These are phyloP conservation scores for Holcopasites calliopsidis DNA, from an alignment of 1,140 invertebrate species.

Conservation along the genomic window DNA sequence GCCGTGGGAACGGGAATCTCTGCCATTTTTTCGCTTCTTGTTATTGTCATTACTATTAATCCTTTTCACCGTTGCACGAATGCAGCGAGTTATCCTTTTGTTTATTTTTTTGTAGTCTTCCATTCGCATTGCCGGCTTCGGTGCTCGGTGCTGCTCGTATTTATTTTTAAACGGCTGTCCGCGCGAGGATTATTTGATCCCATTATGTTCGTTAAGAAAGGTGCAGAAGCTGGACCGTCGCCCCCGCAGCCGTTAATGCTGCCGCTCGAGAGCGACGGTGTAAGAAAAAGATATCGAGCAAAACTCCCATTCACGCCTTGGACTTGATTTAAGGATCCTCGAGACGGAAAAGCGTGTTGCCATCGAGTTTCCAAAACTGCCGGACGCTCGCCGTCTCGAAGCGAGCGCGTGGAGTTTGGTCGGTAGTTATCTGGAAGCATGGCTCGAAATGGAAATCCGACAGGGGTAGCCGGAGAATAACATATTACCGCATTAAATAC, in stretches of 20 bases:
- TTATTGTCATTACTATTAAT: not conserved
- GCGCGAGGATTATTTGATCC: slow-evolving; percentile 10
- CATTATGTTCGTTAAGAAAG: slow-evolving; percentile 20
- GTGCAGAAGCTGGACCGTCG: not conserved
- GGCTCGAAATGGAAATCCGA: slow-evolving; percentile 25
- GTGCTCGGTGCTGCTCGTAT: not conserved
- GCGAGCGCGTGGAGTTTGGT: no score
- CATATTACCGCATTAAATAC: slow-evolving; percentile 31
- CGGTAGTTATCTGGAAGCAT: slow-evolving; percentile 27
- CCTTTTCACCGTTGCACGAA: not conserved
- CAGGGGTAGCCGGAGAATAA: not conserved
- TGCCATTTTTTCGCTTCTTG: not conserved
- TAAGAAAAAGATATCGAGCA: no score
- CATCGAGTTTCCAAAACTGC: no score
- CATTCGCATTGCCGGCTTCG: not conserved
- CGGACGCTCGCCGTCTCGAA: no score
- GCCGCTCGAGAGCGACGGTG: not conserved
- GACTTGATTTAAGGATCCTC: no score
- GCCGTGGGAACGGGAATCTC: not conserved
- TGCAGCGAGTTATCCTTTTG: not conserved
- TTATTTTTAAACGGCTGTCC: not conserved
- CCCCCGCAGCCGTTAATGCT: not conserved
- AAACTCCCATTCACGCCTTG: no score
- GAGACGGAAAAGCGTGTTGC: no score
- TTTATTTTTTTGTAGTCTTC: not conserved